Evolutionary conservation across 2,797 vertebrate genomes (phyloP), one percentile per base, ranked within the genome.

Genomic region (Phrynocephalus vlangalii): DNA sequence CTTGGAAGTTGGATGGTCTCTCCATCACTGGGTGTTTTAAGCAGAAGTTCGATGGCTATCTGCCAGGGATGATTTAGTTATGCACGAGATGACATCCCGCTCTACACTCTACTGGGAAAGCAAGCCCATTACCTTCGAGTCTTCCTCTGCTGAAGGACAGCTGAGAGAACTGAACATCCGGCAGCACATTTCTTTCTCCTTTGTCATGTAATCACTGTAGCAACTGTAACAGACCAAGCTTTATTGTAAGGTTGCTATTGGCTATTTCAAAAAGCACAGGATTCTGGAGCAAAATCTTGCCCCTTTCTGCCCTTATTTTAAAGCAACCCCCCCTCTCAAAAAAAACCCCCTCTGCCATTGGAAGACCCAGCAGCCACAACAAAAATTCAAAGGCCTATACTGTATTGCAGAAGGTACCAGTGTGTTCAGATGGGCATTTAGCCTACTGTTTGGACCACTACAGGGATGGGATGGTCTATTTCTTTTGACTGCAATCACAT

Each of bases 131-230:
- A 97, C 96, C 96, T 96, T 94, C 67, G 85, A 6, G 90, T 60
- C 72, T 91, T 60, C 76, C 94, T 73, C 94, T 7, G 1, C 22
- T 1, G 86, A 20, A 11, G 94, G 85, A 22, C 48, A 66, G 1
- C 48, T 88, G 60, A 67, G 81, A 28, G 86, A 0, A 13, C 87
- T 81, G 80, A 97, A 97, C 96, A 97, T 97, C 5, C 93, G 94
- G 92, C 88, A 84, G 88, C 96, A 97, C 95, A 96, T 96, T 71
- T 96, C 94, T 33, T 93, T 97, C 92, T 97, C 93, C 90, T 90
- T 92, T 9, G 93, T 88, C 86, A 76, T 0, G 75, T 96, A 96
- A 72, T 94, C 87, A 71, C 50, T 89, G 90, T 96, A 96, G 87
- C 44, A 94, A 6, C 97, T 97, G 93, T 30, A 90, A 86, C 0